These are phyloP conservation scores for Cheirogaleus major DNA, from an alignment of 2,797 vertebrate species.

Conservation along the genomic window DNA sequence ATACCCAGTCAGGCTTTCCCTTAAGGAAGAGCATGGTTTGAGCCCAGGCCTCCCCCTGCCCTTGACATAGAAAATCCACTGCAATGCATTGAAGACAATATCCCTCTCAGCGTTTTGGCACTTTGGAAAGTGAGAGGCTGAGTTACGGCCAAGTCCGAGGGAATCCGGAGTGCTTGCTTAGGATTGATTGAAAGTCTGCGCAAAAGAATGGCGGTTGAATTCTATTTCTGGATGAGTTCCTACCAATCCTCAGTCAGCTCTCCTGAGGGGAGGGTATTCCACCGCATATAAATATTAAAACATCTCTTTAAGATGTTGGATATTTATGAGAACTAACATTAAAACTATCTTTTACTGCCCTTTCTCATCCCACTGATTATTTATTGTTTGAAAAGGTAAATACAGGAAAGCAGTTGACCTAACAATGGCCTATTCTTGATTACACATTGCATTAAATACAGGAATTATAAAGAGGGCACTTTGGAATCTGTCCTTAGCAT, in stretches of 20 bases:
- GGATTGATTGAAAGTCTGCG: neutral
- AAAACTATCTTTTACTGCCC: conserved; percentile 64
- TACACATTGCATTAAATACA: conserved; percentile 67
- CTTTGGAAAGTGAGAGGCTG: neutral
- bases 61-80: neutral
- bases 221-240: conserved; percentile 15
- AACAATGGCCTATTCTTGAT: conserved; percentile 68
- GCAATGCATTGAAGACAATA: neutral
- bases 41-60: neutral
- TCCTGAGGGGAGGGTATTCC: neutral
- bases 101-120: neutral
- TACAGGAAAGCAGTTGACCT: conserved; percentile 70
- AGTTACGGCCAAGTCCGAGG: neutral
- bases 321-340: conserved; percentile 67
- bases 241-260: conserved; percentile 40
- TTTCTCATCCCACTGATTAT: conserved; percentile 68
- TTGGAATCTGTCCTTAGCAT: conserved; percentile 57
- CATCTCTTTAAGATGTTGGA: conserved; percentile 56
- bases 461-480: conserved; percentile 59
- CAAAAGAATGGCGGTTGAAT: neutral
- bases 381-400: conserved; percentile 79
- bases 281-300: conserved; percentile 62
- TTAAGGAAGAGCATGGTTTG: neutral
- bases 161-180: neutral
- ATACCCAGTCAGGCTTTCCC: neutral